Percentiles rank a stretch among this genome's conserved stretches.
phyloP scores from a whole-genome alignment of 2,113 vertebrate genomes.

The Empidonax traillii region DNA sequence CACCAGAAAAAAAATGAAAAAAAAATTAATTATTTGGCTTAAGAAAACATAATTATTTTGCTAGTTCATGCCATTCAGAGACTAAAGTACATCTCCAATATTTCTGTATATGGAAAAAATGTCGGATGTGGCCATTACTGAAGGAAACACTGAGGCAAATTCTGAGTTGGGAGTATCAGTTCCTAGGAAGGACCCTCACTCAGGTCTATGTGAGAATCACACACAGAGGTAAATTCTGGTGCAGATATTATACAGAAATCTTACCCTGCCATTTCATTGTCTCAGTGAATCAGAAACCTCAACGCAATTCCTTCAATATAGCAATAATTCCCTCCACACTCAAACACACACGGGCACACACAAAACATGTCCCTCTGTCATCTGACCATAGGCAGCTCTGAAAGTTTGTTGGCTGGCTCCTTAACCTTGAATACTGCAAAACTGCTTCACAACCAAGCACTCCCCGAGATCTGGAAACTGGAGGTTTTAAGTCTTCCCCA shows the following conservation, averaged over 20 bases:
- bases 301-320: not conserved
- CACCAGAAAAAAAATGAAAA: not conserved
- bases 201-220: not conserved
- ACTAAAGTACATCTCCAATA: not conserved
- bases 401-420: not conserved
- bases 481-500: not conserved
- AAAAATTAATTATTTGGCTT: not conserved
- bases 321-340: not conserved
- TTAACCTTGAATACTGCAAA: not conserved
- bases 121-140: not conserved
- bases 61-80: not conserved
- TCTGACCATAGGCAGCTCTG: not conserved
- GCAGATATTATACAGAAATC: not conserved
- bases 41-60: not conserved
- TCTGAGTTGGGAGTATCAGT: not conserved
- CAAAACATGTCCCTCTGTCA: not conserved
- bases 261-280: not conserved
- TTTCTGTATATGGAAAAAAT: not conserved
- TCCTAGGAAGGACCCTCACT: not conserved
- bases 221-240: not conserved
- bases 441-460: not conserved
- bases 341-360: accelerated
- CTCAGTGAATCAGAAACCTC: not conserved
- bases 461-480: not conserved
- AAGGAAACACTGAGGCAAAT: not conserved